Percentiles rank a stretch among this genome's conserved stretches.
phyloP scores from a whole-genome alignment of 2,888 invertebrate genomes.

The Fragum sueziense region DNA sequence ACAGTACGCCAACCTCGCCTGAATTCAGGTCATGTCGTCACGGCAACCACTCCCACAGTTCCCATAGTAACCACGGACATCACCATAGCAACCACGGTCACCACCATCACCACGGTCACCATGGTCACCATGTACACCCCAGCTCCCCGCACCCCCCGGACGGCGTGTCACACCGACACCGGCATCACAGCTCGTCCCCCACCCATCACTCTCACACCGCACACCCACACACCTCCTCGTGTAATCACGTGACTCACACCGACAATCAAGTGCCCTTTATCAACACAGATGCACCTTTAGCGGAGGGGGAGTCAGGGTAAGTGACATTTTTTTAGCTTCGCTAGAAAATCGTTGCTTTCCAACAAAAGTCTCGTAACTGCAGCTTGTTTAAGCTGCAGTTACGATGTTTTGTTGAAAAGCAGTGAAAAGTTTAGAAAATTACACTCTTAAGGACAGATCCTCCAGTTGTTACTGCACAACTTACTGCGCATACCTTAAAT shows the following conservation, averaged over 20 bases:
- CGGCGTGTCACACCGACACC: slow-evolving; percentile 29
- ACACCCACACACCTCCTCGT: not conserved
- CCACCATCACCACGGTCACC: slow-evolving; percentile 24
- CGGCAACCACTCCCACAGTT: slow-evolving; percentile 19
- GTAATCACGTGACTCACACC: slow-evolving; percentile 18
- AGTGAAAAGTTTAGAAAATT: too few relatives aligned
- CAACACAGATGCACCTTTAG: slow-evolving; percentile 51
- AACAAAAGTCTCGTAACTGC: too few relatives aligned
- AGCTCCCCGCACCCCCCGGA: slow-evolving; percentile 38
- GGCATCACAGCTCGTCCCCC: slow-evolving; percentile 29
- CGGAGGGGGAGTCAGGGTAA: slow-evolving; percentile 56
- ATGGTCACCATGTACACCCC: slow-evolving; percentile 36
- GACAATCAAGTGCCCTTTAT: slow-evolving; percentile 62
- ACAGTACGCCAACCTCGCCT: slow-evolving; percentile 33
- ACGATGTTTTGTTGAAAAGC: too few relatives aligned
- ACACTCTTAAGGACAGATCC: too few relatives aligned
- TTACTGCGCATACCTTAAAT: too few relatives aligned
- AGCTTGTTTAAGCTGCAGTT: too few relatives aligned
- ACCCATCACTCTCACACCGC: slow-evolving; percentile 6
- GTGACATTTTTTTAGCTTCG: too few relatives aligned
- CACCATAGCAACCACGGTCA: slow-evolving; percentile 32
- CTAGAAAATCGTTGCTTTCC: too few relatives aligned
- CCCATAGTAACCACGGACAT: not conserved
- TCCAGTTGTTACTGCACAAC: too few relatives aligned
- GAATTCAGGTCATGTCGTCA: slow-evolving; percentile 46